Base-by-base conservation (phyloP, 2,113 vertebrate genomes). In the Daphoenositta chrysoptera region DNA sequence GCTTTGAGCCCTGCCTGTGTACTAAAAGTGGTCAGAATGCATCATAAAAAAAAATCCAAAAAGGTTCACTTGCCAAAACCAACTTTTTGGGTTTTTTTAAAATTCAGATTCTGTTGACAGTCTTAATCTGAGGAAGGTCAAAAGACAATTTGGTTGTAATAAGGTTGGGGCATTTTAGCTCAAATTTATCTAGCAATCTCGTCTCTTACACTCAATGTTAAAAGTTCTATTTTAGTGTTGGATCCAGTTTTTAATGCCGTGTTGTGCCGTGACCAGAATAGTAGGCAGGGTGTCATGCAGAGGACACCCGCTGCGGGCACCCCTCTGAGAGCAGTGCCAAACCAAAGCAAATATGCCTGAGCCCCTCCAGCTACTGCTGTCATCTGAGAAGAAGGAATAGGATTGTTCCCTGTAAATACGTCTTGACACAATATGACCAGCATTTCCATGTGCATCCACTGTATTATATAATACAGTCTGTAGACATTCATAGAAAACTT, bases 361-460 rank as follows among this genome's bases (percentile, higher is more conserved):
- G 56, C 51, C 91, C 91, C 96, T 97, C 80, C 56, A 89, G 95
- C 94, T 93, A 95, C 68, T 83, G 60, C 93, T 97, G 96, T 97
- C 95, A 83, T 81, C 72, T 17, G 10, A 63, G 76, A 70, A 73
- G 35, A 66, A 60, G 47, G 13, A 87, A 61, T 66, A 31, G 73
- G 86, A 83, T 83, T 83, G 76, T 78, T 92, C 56, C 50, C 50
- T 83, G 50, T 89, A 94, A 96, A 97, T 93, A 39, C 22, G 2
- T 88, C 90, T 92, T 97, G 96, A 95, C 96, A 92, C 72, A 92
- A 68, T 70, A 92, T 81, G 96, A 90, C 76, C 83, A 66, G 56
- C 51, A 11, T 13, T 89, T 90, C 64, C 54, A 51, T 64, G 64
- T 50, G 60, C 6, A 0, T 86, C 16, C 20, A 20, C 54, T 39